These are phyloP conservation scores for Pongo abelii DNA, from an alignment of 2,113 vertebrate species.

Conservation along the genomic window DNA sequence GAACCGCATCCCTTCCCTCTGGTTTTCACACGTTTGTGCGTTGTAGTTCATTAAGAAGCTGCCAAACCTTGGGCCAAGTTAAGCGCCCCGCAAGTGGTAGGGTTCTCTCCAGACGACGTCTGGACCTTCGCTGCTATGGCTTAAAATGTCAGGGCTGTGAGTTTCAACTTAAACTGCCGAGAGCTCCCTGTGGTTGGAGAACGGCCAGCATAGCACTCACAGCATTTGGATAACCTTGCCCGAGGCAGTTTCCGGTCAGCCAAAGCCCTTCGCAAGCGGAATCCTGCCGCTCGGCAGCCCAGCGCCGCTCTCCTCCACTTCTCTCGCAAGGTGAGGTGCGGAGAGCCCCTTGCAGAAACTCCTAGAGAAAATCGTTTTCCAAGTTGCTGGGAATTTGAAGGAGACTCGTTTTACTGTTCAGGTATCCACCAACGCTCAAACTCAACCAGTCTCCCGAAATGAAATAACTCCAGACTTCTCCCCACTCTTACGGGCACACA, in stretches of 20 bases:
- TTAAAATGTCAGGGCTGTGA: not conserved
- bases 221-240: rapidly evolving
- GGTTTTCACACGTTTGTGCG: not conserved
- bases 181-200: not conserved
- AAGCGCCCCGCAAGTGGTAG: rapidly evolving
- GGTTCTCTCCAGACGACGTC: not conserved
- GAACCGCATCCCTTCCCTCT: rapidly evolving
- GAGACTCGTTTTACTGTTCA: not conserved
- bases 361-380: not conserved
- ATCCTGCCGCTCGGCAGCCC: rapidly evolving
- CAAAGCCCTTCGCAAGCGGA: not conserved
- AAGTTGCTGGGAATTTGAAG: not conserved
- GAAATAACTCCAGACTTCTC: not conserved
- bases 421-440: not conserved
- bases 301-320: rapidly evolving
- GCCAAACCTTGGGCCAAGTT: not conserved
- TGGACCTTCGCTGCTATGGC: not conserved
- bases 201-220: rapidly evolving
- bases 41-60: not conserved
- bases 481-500: not conserved
- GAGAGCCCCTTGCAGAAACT: not conserved
- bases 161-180: not conserved
- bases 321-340: not conserved
- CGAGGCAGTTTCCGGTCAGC: not conserved
- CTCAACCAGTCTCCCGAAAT: not conserved